phyloP scores from a whole-genome alignment of 2,113 vertebrate genomes.

The Oncorhynchus masou region DNA sequence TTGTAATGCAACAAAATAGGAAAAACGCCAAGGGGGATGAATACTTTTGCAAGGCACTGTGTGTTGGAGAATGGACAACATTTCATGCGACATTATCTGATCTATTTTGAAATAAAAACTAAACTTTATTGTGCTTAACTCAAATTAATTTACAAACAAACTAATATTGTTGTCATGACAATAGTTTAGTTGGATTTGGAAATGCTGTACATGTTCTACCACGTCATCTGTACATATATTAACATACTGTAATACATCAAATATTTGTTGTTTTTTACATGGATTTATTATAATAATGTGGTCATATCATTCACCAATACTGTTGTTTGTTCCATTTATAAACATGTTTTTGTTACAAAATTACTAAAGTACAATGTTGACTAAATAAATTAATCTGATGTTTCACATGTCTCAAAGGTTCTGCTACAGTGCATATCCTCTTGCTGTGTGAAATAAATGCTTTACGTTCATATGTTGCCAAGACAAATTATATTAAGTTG shows the following conservation, averaged over 20 bases:
- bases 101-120: neutral
- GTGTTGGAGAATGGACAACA: neutral
- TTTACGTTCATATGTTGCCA: slow-evolving; percentile 35
- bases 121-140: neutral
- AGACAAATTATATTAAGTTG: neutral
- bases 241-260: slow-evolving; percentile 22
- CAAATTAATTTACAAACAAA: slow-evolving; percentile 12
- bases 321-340: slow-evolving; percentile 11
- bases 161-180: slow-evolving; percentile 12
- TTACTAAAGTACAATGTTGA: slow-evolving; percentile 12
- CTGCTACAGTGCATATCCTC: slow-evolving; percentile 31
- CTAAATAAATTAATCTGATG: no score
- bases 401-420: slow-evolving; percentile 29
- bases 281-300: slow-evolving; percentile 30
- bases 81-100: slow-evolving; percentile 12
- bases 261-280: slow-evolving; percentile 39
- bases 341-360: slow-evolving; percentile 3
- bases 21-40: no score
- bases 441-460: slow-evolving; percentile 54
- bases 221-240: slow-evolving; percentile 11
- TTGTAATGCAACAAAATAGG: no score
- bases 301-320: slow-evolving; percentile 1
- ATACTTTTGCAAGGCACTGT: neutral
- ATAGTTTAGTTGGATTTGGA: neutral
- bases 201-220: slow-evolving; percentile 31